A percentile compares a stretch with the other conserved stretches of the same genome.
Conservation (phyloP, 2,113 vertebrate species). For the Platichthys flesus region DNA sequence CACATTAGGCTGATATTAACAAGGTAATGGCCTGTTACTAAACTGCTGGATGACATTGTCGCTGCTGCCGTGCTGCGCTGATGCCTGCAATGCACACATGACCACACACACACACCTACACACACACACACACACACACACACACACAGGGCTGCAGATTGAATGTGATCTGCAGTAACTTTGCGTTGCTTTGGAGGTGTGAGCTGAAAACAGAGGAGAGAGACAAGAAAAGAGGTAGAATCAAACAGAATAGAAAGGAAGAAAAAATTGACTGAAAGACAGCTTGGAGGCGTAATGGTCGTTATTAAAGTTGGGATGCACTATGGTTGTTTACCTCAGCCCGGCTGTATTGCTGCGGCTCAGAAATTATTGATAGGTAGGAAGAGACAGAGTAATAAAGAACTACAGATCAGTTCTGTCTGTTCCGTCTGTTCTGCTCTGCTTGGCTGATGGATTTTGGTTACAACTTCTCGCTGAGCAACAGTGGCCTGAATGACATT, state of each 20-base stretch:
- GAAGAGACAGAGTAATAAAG: conserved; percentile 68
- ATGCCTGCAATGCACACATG: conserved; percentile 44
- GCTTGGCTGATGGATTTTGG: conserved; percentile 47
- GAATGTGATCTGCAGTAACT: conserved; percentile 33
- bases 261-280: conserved; percentile 48
- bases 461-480: conserved; percentile 26
- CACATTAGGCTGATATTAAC: conserved; percentile 88
- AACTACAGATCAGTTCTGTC: conserved; percentile 45
- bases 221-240: conserved; percentile 29
- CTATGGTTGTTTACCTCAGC: conserved; percentile 68
- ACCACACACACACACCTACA: conserved; percentile 19
- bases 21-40: conserved; percentile 89
- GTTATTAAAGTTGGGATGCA: conserved; percentile 74
- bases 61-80: conserved; percentile 49
- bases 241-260: conserved; percentile 35
- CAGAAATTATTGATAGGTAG: conserved; percentile 73
- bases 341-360: conserved; percentile 51
- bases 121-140: conserved; percentile 19
- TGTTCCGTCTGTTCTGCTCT: conserved; percentile 38
- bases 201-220: conserved; percentile 17
- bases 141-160: background rate
- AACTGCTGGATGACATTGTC: conserved; percentile 83
- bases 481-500: conserved; percentile 40
- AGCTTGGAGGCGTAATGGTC: conserved; percentile 65
- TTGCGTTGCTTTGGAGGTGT: conserved; percentile 18